Evolutionary conservation across 2,113 vertebrate species (phyloP), one percentile per base, ranked within the genome.

Genomic region (Erythrocebus patas): DNA sequence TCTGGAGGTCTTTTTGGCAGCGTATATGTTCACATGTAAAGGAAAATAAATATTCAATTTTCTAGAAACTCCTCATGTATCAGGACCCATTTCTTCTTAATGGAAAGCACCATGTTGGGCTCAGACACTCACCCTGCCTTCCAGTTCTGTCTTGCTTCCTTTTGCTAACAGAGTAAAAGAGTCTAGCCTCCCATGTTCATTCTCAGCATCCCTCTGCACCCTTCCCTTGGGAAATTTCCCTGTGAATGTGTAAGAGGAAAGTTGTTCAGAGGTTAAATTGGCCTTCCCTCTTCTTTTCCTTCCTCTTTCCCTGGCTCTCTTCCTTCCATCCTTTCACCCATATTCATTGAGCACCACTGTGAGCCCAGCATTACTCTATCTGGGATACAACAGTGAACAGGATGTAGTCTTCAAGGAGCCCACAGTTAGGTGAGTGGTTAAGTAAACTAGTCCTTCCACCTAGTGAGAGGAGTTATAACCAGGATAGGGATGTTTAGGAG

Each of bases 21-120:
- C 11, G 66, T 43, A 43, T 64, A 20, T n/a, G 72, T 95, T 89
- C 81, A 35, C 43, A 83, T 38, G n/a, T 55, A 52, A 92, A 95
- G 40, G 27, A 85, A 96, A 93, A 86, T 93, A 96, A 93, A 82
- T 96, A 91, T 55, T 68, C 43, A n/a, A 25, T 97, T 64, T 72
- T 94, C 75, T 72, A 88, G 94, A 94, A 79, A 85, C 72, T 89
- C 43, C 52, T 92, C 23, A 14, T 30, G 12, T 59, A 76, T 85
- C 38, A 85, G 55, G 61, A 93, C 52, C 22, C 35, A 57, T 66
- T 90, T 97, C 64, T 96, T 87, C 80, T 95, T 76, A 70, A 72
- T 32, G 20, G 35, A 73, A 80, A 72, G 50, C 20, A 61, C 84
- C 22, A 1, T 43, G 0, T 32, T 75, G 35, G 72, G 75, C 27